phyloP scores from a whole-genome alignment of 2,113 vertebrate species.

The Cryptoleucopteryx plumbea region DNA sequence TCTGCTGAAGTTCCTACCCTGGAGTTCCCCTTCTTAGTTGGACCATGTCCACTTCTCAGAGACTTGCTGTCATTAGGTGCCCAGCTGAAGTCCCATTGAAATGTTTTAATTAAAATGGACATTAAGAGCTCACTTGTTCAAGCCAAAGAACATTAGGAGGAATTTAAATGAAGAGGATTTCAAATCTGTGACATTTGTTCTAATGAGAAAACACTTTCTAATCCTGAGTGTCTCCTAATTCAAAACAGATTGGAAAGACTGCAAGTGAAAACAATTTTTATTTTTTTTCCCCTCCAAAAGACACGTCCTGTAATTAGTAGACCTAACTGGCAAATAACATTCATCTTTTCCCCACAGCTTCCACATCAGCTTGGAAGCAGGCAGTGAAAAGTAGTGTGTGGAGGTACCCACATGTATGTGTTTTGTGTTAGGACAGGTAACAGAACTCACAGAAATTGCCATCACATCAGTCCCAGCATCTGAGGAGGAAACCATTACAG shows the following conservation, averaged over 20 bases:
- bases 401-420: not conserved
- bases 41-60: not conserved
- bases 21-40: not conserved
- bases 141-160: slow-evolving; percentile 67
- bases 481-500: fast-evolving
- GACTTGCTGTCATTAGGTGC: slow-evolving; percentile 22
- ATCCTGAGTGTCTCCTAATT: slow-evolving; percentile 35
- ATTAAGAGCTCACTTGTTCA: slow-evolving; percentile 63
- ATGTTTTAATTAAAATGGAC: slow-evolving; percentile 68
- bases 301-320: not conserved
- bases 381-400: not conserved
- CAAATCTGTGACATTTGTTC: slow-evolving; percentile 67
- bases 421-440: not conserved
- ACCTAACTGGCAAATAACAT: not conserved
- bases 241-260: slow-evolving; percentile 48
- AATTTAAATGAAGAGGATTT: slow-evolving; percentile 63
- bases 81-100: slow-evolving; percentile 37
- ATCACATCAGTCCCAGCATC: not conserved
- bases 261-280: slow-evolving; percentile 22
- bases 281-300: not conserved
- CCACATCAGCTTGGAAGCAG: not conserved
- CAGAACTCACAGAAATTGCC: not conserved
- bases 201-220: slow-evolving; percentile 66
- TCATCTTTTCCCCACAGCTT: not conserved
- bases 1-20: not conserved